phyloP scores from a whole-genome alignment of 1,140 invertebrate species.

The Leptonema lineaticorne region DNA sequence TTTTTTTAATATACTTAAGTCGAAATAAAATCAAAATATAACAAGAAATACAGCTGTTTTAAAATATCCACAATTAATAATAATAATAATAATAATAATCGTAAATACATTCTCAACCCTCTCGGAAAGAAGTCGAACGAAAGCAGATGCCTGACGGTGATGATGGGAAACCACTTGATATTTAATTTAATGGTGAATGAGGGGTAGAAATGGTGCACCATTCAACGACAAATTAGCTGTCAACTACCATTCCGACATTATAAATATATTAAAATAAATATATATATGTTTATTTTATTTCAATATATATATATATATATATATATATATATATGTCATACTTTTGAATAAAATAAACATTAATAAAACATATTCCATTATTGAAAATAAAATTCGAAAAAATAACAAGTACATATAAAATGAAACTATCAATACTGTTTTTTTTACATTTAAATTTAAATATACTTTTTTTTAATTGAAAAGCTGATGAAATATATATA shows the following conservation, averaged over 20 bases:
- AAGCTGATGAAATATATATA: too few relatives aligned
- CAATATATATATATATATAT: too few relatives aligned
- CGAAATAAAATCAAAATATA: neutral
- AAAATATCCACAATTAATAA: neutral
- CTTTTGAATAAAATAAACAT: too few relatives aligned
- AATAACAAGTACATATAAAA: too few relatives aligned
- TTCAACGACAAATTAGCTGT: conserved; percentile 29
- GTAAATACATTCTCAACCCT: conserved; percentile 23
- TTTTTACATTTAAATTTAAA: too few relatives aligned
- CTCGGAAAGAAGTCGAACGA: conserved; percentile 3
- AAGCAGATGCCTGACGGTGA: neutral
- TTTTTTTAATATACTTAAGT: neutral
- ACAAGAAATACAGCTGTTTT: neutral
- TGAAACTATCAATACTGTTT: too few relatives aligned
- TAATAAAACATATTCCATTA: too few relatives aligned
- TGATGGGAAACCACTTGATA: conserved; percentile 25
- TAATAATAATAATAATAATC: too few relatives aligned
- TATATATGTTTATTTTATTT: neutral
- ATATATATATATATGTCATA: too few relatives aligned
- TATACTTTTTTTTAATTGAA: too few relatives aligned
- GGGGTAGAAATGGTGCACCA: conserved; percentile 11
- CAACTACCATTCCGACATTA: conserved; percentile 14
- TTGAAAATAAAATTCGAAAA: too few relatives aligned
- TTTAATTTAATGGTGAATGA: conserved; percentile 30
- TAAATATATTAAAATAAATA: neutral